phyloP scores from a whole-genome alignment of 2,888 invertebrate species.

The Drosophila bunnanda region DNA sequence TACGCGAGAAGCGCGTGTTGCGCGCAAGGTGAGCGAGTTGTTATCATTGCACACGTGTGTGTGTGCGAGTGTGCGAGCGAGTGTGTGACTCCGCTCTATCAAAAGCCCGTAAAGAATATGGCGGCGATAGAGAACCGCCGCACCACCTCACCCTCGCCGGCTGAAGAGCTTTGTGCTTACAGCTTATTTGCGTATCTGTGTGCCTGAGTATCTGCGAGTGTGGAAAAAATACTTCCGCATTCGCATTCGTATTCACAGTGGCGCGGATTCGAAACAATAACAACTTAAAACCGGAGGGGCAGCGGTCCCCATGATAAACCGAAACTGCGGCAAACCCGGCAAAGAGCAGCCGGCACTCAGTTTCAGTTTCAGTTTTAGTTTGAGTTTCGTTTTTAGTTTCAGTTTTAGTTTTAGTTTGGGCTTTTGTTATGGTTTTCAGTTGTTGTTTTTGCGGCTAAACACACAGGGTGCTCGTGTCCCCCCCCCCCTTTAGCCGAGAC shows the following conservation, averaged over 20 bases:
- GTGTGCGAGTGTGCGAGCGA: slow-evolving; percentile 2
- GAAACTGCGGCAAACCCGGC: slow-evolving; percentile 40
- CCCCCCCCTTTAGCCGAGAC: background rate
- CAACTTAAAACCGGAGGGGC: slow-evolving; percentile 34
- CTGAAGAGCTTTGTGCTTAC: slow-evolving; percentile 31
- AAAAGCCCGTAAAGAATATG: slow-evolving; percentile 71
- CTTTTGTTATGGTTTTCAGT: slow-evolving; percentile 2
- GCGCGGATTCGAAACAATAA: slow-evolving; percentile 66
- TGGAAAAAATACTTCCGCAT: slow-evolving; percentile 75
- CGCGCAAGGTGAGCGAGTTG: slow-evolving; percentile 73
- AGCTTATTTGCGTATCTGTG: slow-evolving; percentile 63
- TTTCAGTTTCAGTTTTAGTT: slow-evolving; percentile 18
- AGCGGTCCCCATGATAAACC: slow-evolving; percentile 49
- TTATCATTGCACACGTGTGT: slow-evolving; percentile 71
- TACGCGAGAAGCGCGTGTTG: slow-evolving; percentile 71
- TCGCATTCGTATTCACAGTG: slow-evolving; percentile 41
- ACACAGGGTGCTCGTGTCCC: background rate
- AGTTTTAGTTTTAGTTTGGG: slow-evolving; percentile 9
- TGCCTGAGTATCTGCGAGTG: slow-evolving; percentile 34
- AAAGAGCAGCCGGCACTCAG: slow-evolving; percentile 49
- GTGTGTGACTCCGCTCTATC: slow-evolving; percentile 41
- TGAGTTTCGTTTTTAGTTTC: slow-evolving; percentile 15
- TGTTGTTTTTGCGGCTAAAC: slow-evolving; percentile 1
- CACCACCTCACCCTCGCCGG: slow-evolving; percentile 16
- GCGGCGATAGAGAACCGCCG: slow-evolving; percentile 64